Base-by-base conservation (phyloP, 2,888 invertebrate genomes). In the Callimorpha dominula region DNA sequence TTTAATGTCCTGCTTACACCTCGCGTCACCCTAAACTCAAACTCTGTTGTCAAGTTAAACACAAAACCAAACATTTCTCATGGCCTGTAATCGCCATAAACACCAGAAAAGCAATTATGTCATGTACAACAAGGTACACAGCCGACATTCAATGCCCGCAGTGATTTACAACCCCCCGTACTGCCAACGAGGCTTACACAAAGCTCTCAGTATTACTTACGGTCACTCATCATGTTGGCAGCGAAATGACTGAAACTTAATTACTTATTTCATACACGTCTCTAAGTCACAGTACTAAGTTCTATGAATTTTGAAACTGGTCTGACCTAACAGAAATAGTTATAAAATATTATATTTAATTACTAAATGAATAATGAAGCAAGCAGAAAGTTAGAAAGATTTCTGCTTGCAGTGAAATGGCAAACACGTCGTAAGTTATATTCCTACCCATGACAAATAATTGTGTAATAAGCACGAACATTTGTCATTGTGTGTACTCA, bases 141-240 rank as follows among this genome's bases (percentile, higher is more conserved):
- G 43, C 40, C 62, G 72, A 63, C 72, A 46, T 60, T 66, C 31
- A 71, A 73, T 70, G 67, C 42, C 78, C 71, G 54, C 66, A 60
- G 68, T 67, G 66, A 78, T 71, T 71, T 70, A 76, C 62, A n/a
- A 8, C 15, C 50, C n/a, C 49, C 42, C 46, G 31, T 20, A 42
- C 40, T 60, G 42, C 52, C n/a, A 54, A n/a, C 4, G 17, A 31
- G 31, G 60, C 31, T 60, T 60, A 14, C 2, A 31, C 60, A 31
- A 60, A 60, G 57, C 31, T 31, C 60, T 60, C 60, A 31, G 60
- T 60, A 60, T 60, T 31, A 60, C 60, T 60, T 6, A 60, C 60
- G 60, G 31, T 60, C 43, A 63, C 17, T 60, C 20, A 60, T 60
- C 12, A 60, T 31, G 31, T 60, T 14, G 60, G 14, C 31, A 31